Conservation (phyloP, 2,113 vertebrate species). For the Macrotus californicus region DNA sequence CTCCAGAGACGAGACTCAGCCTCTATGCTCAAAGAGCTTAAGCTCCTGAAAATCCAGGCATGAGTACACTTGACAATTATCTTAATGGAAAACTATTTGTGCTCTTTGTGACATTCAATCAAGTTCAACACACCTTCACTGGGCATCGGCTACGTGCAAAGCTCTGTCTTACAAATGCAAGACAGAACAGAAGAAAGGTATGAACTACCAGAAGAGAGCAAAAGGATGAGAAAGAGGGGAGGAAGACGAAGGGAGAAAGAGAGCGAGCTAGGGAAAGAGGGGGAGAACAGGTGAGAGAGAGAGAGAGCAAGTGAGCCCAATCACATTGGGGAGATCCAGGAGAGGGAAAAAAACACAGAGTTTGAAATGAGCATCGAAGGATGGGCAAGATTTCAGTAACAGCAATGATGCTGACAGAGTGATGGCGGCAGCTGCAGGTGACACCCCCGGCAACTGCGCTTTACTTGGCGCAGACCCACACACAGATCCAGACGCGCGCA, state of each 20-base stretch:
- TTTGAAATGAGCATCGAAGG: not conserved
- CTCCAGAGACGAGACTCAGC: not conserved
- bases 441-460: not conserved
- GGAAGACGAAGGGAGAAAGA: not conserved
- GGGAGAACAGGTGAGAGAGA: accelerated
- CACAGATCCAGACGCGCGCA: accelerated
- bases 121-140: not conserved
- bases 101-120: not conserved
- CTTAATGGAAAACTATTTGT: not conserved
- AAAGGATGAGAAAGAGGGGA: not conserved
- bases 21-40: not conserved
- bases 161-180: not conserved
- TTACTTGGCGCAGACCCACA: not conserved
- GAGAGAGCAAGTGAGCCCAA: not conserved
- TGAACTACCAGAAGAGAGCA: not conserved
- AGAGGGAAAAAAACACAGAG: not conserved
- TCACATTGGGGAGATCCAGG: not conserved
- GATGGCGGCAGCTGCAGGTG: not conserved
- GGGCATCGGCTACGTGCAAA: not conserved
- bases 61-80: not conserved
- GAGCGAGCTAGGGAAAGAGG: too few relatives aligned
- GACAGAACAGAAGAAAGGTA: not conserved
- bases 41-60: not conserved
- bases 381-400: not conserved
- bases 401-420: not conserved